phyloP scores from a whole-genome alignment of 2,888 invertebrate genomes.

The Timema cristinae region DNA sequence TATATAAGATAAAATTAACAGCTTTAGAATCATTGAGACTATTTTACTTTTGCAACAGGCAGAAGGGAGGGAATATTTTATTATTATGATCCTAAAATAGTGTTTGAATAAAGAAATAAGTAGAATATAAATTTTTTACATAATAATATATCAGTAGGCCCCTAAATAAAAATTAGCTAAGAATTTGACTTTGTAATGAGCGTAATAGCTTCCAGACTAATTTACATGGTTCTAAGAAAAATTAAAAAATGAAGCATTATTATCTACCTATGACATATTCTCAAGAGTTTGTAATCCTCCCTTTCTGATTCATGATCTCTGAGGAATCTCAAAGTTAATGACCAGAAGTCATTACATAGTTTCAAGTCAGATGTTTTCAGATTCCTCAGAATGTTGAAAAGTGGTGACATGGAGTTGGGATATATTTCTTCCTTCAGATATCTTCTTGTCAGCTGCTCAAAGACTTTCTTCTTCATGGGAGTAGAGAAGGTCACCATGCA shows the following conservation, averaged over 20 bases:
- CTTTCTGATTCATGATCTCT: slow-evolving; percentile 37
- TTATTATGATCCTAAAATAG: no score
- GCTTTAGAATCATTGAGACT: no score
- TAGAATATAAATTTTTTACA: no score
- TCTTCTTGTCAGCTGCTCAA: slow-evolving; percentile 42
- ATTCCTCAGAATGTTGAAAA: slow-evolving; percentile 48
- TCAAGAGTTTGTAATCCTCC: slow-evolving; percentile 41
- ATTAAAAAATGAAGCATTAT: neutral
- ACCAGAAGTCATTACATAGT: slow-evolving; percentile 50
- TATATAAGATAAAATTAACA: no score
- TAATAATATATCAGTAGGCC: no score
- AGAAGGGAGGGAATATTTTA: no score
- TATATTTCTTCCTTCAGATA: slow-evolving; percentile 31
- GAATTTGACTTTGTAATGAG: no score
- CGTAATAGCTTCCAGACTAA: neutral
- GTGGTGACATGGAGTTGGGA: slow-evolving; percentile 40
- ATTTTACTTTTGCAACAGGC: no score
- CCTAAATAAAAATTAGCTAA: no score
- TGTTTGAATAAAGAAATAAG: no score
- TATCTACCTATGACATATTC: slow-evolving; percentile 44
- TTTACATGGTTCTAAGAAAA: neutral
- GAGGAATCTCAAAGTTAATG: slow-evolving; percentile 42
- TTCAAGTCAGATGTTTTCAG: slow-evolving; percentile 48
- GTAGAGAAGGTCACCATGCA: slow-evolving; percentile 47
- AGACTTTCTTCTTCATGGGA: slow-evolving; percentile 45